phyloP scores from a whole-genome alignment of 2,113 vertebrate species.

The Campylomormyrus tamandua region DNA sequence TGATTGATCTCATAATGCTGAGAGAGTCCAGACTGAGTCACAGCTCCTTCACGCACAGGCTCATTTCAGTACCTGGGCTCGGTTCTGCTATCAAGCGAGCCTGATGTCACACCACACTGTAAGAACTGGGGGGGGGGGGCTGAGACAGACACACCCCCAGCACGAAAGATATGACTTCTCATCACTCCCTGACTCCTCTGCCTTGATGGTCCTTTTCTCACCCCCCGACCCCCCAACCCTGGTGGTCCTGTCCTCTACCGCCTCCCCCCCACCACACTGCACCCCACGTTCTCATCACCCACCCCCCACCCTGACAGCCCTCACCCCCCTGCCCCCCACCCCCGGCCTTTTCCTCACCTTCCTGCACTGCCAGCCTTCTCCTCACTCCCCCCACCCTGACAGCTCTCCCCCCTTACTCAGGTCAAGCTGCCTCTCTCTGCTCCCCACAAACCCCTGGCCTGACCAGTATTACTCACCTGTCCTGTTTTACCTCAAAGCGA shows the following conservation, averaged over 20 bases:
- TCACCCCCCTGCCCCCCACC: no score
- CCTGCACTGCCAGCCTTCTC: not conserved
- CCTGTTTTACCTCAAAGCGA: not conserved
- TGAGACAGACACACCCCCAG: not conserved
- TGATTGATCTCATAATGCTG: not conserved
- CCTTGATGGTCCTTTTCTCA: not conserved
- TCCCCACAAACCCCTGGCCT: not conserved
- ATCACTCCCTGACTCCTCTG: not conserved
- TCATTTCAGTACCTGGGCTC: not conserved
- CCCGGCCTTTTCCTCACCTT: no score
- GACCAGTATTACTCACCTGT: not conserved
- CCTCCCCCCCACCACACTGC: no score
- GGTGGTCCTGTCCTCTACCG: no score
- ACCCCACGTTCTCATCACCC: no score
- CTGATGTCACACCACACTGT: not conserved
- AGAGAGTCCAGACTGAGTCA: not conserved
- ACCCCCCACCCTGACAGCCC: no score
- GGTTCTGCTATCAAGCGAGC: not conserved
- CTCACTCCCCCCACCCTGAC: no score
- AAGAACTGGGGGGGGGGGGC: not conserved
- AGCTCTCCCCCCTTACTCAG: no score
- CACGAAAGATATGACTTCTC: not conserved
- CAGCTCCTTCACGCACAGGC: not conserved
- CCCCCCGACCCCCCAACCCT: not conserved
- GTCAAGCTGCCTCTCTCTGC: not conserved